Percentiles rank a stretch among this genome's conserved stretches.
These are phyloP conservation scores for Pyralis farinalis DNA, from an alignment of 2,888 invertebrate species.

Conservation along the genomic window DNA sequence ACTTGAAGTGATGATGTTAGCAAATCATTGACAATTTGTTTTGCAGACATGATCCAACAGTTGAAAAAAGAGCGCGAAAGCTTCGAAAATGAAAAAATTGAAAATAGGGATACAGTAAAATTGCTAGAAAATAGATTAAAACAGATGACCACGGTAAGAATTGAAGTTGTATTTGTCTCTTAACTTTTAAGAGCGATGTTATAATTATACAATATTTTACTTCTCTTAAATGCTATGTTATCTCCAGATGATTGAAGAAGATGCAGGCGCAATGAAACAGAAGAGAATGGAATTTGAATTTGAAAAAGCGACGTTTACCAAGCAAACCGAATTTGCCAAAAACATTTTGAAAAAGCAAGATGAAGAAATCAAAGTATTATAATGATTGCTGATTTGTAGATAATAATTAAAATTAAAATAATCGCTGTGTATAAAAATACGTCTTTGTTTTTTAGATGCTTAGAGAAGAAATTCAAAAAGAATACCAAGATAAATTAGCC, in stretches of 20 bases:
- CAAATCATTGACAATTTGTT: conserved; percentile 5
- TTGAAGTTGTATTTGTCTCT: no score
- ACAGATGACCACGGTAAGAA: conserved; percentile 76
- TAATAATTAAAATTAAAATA: neutral
- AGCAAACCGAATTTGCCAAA: conserved; percentile 81
- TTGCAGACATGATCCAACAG: conserved; percentile 77
- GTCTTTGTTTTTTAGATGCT: conserved; percentile 37
- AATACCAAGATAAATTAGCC: conserved; percentile 59
- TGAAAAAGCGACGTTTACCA: conserved; percentile 81
- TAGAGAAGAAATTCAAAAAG: conserved; percentile 65
- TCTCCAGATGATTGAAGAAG: conserved; percentile 68
- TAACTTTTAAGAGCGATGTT: no score
- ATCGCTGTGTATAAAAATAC: neutral
- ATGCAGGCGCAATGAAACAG: conserved; percentile 71
- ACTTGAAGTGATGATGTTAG: neutral
- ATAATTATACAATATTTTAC: no score
- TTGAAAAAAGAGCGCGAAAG: conserved; percentile 78
- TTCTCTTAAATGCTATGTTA: no score
- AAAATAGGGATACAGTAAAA: conserved; percentile 74
- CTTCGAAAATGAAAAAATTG: conserved; percentile 78
- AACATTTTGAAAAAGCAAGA: conserved; percentile 79
- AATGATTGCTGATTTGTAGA: neutral
- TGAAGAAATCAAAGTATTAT: conserved; percentile 79
- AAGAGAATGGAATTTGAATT: conserved; percentile 82
- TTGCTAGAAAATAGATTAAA: conserved; percentile 79